phyloP scores from a whole-genome alignment of 1,140 invertebrate genomes.

The Matsumurasca onukii region DNA sequence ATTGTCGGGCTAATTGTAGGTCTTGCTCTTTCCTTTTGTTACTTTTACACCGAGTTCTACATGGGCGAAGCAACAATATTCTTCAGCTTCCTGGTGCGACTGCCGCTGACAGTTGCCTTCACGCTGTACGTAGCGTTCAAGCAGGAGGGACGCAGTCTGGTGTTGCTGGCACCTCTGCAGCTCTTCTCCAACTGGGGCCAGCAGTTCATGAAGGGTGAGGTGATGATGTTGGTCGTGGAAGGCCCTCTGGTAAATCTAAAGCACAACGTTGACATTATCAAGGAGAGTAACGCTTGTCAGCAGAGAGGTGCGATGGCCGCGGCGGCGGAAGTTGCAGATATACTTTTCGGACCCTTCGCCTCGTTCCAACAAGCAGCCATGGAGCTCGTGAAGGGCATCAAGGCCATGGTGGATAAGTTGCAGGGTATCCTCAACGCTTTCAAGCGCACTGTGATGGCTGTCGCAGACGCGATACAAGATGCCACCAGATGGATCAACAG shows the following conservation, averaged over 20 bases:
- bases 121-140: background rate
- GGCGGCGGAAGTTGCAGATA: background rate
- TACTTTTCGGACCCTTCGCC: constrained; percentile 8
- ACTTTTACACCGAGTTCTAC: background rate
- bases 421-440: background rate
- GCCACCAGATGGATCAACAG: constrained; percentile 4
- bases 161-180: background rate
- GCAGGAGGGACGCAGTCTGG: background rate
- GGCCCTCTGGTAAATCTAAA: constrained; percentile 1
- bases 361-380: background rate
- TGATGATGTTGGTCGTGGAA: background rate
- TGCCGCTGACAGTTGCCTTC: background rate
- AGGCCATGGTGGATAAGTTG: background rate
- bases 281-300: background rate
- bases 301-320: background rate
- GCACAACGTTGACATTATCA: background rate
- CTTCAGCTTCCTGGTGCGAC: background rate
- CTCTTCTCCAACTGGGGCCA: background rate
- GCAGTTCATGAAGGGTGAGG: background rate
- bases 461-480: background rate
- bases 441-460: background rate
- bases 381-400: constrained; percentile 2
- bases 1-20: background rate
- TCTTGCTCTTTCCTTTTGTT: background rate
- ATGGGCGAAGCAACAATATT: background rate